These are phyloP conservation scores for Drosophila emarginata DNA, from an alignment of 2,888 invertebrate genomes.

Conservation along the genomic window DNA sequence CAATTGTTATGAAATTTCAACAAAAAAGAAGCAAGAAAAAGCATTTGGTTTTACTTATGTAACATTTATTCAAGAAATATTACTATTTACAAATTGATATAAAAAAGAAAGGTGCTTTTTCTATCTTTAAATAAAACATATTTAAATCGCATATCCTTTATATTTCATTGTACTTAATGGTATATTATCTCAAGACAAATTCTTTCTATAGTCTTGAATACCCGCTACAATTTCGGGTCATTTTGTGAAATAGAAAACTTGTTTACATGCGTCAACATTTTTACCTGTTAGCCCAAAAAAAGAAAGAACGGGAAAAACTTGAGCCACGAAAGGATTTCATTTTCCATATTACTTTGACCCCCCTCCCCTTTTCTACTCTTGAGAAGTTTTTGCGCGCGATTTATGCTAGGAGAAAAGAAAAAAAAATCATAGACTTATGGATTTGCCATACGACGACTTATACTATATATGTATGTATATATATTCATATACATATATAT, in stretches of 20 bases:
- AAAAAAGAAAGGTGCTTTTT: too few relatives aligned
- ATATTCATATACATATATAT: constrained; percentile 7
- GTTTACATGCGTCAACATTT: constrained; percentile 57
- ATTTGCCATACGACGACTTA: constrained; percentile 62
- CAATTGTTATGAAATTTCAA: constrained; percentile 1
- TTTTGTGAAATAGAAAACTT: constrained; percentile 42
- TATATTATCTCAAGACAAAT: not conserved
- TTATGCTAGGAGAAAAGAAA: constrained; percentile 51
- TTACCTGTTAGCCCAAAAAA: constrained; percentile 34
- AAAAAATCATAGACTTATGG: constrained; percentile 74
- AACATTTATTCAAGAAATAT: too few relatives aligned
- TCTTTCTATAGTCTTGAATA: not conserved
- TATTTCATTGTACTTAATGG: too few relatives aligned
- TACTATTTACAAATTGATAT: too few relatives aligned
- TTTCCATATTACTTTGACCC: constrained; percentile 38
- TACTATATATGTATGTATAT: constrained; percentile 19
- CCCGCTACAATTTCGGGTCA: constrained; percentile 18
- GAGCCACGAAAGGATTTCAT: constrained; percentile 34
- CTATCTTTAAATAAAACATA: too few relatives aligned
- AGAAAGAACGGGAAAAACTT: constrained; percentile 42
- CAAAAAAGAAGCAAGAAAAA: not conserved
- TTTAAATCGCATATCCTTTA: too few relatives aligned
- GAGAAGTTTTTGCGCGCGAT: constrained; percentile 55
- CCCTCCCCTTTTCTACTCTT: not conserved
- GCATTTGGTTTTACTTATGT: not conserved